Conservation (phyloP, 2,888 invertebrate genomes). For the Pycnomerus fuliginosus region DNA sequence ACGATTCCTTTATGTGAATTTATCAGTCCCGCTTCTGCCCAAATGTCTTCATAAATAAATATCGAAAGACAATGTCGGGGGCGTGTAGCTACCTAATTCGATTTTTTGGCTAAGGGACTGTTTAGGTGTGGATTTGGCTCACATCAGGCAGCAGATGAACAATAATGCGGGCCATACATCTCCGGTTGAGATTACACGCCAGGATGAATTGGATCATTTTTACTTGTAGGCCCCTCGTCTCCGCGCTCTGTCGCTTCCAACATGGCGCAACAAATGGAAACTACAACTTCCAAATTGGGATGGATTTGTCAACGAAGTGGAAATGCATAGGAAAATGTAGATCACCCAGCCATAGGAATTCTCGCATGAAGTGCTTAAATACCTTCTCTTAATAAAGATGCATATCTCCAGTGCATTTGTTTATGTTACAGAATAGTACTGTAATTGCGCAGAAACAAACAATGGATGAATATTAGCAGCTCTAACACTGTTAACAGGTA, state of each 20-base stretch:
- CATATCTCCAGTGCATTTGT: too few species aligned
- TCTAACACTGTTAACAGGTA: too few species aligned
- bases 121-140: conserved; percentile 27
- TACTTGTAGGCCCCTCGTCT: conserved; percentile 25
- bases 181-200: conserved; percentile 28
- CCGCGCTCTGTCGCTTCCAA: conserved; percentile 20
- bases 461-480: too few species aligned
- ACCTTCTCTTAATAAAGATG: too few species aligned
- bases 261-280: conserved; percentile 25
- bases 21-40: conserved; percentile 8
- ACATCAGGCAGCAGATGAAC: conserved; percentile 28
- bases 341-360: too few species aligned
- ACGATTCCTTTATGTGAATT: conserved; percentile 17
- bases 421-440: too few species aligned
- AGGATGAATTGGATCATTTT: conserved; percentile 30
- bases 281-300: conserved; percentile 26
- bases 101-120: conserved; percentile 9
- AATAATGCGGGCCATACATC: conserved; percentile 29
- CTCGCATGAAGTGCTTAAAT: too few species aligned
- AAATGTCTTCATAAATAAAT: conserved; percentile 22
- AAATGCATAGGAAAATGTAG: too few species aligned
- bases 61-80: too few species aligned
- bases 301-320: conserved; percentile 28
- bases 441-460: too few species aligned
- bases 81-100: too few species aligned